A percentile compares a stretch with the other conserved stretches of the same genome.
phyloP scores from a whole-genome alignment of 1,140 invertebrate species.

The Phenacoccus solenopsis region DNA sequence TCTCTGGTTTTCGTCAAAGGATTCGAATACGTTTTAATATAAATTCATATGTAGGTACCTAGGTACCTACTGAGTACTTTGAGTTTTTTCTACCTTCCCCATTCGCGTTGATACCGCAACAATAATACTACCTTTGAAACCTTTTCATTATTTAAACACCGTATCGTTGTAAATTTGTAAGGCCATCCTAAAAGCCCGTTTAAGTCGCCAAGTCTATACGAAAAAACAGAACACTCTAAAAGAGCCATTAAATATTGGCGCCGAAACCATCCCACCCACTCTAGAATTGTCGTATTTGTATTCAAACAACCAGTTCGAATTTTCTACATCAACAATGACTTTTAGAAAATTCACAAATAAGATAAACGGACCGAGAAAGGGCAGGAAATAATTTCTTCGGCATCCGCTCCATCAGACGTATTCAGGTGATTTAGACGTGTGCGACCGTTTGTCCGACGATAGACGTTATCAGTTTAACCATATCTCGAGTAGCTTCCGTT shows the following conservation, averaged over 20 bases:
- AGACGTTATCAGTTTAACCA: background rate
- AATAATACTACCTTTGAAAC: no score
- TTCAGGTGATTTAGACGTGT: background rate
- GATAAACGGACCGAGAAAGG: background rate
- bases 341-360: background rate
- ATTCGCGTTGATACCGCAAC: no score
- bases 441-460: background rate
- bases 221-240: no score
- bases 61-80: no score
- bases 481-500: background rate
- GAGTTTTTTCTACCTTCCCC: no score
- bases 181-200: no score
- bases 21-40: no score
- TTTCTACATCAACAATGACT: background rate
- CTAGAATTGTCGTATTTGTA: background rate
- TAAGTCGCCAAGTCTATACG: no score
- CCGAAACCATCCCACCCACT: background rate
- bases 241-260: background rate
- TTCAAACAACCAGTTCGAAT: background rate
- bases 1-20: no score
- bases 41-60: no score
- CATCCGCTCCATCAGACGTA: background rate
- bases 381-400: background rate
- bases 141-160: no score
- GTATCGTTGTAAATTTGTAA: no score